Evolutionary conservation across 2,113 vertebrate species (phyloP).

Genomic region (Terrapene triunguis): DNA sequence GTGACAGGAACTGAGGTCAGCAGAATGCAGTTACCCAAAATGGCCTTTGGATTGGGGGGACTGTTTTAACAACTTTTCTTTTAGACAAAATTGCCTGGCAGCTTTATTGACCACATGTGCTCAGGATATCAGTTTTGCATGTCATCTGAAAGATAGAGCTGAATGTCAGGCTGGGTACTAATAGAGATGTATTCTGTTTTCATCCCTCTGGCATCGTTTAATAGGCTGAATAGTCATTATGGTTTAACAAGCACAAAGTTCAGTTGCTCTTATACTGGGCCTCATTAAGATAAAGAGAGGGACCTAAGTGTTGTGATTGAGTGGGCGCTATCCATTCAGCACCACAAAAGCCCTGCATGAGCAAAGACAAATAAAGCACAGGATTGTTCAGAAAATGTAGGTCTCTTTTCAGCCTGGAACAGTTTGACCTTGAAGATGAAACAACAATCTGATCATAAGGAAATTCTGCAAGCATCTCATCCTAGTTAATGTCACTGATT

Average conservation of each 20-base stretch:
- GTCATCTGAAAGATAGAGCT: accelerated
- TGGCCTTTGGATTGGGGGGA: background rate
- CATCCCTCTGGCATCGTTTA: background rate
- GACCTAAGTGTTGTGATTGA: background rate
- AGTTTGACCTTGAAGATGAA: accelerated
- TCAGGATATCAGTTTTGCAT: accelerated
- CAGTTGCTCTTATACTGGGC: background rate
- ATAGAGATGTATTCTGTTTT: background rate
- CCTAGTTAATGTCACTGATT: accelerated
- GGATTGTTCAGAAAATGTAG: background rate
- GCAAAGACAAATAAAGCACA: background rate
- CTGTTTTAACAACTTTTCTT: accelerated
- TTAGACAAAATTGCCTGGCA: background rate
- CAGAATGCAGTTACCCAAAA: accelerated
- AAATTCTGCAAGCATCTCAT: accelerated
- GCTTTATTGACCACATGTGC: accelerated
- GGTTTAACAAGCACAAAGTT: background rate
- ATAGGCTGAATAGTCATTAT: background rate
- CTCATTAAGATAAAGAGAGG: background rate
- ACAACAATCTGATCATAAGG: no score
- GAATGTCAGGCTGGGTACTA: accelerated
- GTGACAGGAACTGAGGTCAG: background rate
- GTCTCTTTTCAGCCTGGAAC: background rate
- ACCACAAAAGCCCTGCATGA: constrained; percentile 29
- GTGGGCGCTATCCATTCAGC: constrained; percentile 77